Base-by-base conservation (phyloP, 2,888 invertebrate species). In the Parnassius orleans region DNA sequence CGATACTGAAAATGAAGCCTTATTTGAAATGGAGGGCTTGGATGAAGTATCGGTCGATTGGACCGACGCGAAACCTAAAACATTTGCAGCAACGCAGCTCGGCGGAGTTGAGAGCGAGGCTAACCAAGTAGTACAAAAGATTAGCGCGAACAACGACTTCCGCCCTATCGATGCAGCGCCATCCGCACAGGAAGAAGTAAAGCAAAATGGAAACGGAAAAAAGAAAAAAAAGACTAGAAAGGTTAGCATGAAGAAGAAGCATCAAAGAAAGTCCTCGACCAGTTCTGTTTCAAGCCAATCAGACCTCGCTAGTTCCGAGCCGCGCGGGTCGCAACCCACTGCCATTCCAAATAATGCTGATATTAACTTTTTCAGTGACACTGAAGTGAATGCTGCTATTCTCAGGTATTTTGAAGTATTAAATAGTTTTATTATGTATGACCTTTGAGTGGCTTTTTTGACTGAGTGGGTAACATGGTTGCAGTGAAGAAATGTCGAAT, bases 361-460 rank as follows among this genome's bases (percentile, higher is more conserved):
- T 52, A 84, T 89, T 69, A 81, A 98, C 80, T 98, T 98, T 91
- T 98, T 97, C 87, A 98, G 98, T 79, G 98, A 98, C 79, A 96
- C 97, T 0, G 98, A 98, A 90, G 91, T 97, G 57, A 95, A 95
- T n/a, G 94, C 93, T 1, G 86, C 93, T 15, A 80, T 84, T 9
- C 87, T 93, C 53, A 95, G 94, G 92, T 94, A 78, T 79, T 92
- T 83, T 59, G 1, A 44, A 48, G 2, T 15, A 24, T 53, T 47
- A 15, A 7, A 46, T 12, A 10, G 11, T 11, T 48, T 46, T 11
- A 12, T 53, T 57, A 43, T 11, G 14, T 10, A 33, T 15, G 7
- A 24, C 10, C 12, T 41, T 42, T 55, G 51, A 50, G 42, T 58
- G 56, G 46, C 58, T 52, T 51, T 56, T n/a, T n/a, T 61, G 60